These are phyloP conservation scores for Coecobrya sp. DNA, from an alignment of 2,888 invertebrate genomes.

Conservation along the genomic window DNA sequence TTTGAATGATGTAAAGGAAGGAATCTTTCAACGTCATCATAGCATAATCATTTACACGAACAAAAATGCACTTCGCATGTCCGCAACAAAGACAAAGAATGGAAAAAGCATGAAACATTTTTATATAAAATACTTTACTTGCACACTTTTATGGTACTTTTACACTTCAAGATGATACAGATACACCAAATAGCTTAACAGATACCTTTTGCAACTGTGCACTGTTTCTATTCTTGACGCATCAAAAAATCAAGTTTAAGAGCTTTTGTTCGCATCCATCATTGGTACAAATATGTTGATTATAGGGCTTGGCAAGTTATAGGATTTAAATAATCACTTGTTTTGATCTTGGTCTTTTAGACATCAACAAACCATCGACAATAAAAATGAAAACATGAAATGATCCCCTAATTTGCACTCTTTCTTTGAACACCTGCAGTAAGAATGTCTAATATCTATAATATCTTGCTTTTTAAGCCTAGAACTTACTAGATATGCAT, in stretches of 20 bases:
- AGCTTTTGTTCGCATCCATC: neutral
- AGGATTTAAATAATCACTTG: conserved; percentile 39
- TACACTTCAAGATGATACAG: too few species aligned
- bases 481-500: too few species aligned
- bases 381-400: conserved; percentile 49
- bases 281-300: conserved; percentile 19
- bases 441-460: neutral
- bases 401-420: conserved; percentile 43
- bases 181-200: too few species aligned
- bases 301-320: conserved; percentile 45
- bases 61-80: neutral
- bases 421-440: conserved; percentile 43
- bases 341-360: conserved; percentile 9
- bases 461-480: too few species aligned
- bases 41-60: neutral
- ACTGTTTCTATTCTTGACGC: neutral
- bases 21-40: neutral
- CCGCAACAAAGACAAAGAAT: neutral
- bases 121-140: too few species aligned
- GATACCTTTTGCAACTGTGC: too few species aligned
- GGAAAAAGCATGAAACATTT: too few species aligned
- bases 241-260: conserved; percentile 50
- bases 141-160: too few species aligned
- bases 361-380: conserved; percentile 22
- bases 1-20: neutral